Conservation (phyloP, 2,797 vertebrate genomes). For the Chloroceryle amazona region DNA sequence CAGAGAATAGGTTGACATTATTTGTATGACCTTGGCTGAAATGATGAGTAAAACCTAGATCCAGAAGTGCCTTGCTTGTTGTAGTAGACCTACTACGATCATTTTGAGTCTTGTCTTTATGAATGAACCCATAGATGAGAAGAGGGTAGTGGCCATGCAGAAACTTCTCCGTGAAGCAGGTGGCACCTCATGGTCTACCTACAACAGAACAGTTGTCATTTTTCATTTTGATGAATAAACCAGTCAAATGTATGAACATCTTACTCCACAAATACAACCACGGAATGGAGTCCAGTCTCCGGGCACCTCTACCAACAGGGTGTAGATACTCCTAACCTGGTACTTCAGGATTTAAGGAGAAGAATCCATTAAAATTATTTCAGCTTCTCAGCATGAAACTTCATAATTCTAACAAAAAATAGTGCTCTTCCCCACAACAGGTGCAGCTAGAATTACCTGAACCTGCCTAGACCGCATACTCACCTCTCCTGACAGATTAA, state of each 20-base stretch:
- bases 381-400: not conserved
- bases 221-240: not conserved
- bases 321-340: not conserved
- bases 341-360: not conserved
- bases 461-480: not conserved
- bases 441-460: not conserved
- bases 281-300: not conserved
- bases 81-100: not conserved
- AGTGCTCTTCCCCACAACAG: not conserved
- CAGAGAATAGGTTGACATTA: not conserved
- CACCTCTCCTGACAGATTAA: not conserved
- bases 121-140: not conserved
- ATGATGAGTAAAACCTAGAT: not conserved
- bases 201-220: not conserved
- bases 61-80: not conserved
- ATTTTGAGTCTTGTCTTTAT: not conserved
- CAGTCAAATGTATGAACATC: not conserved
- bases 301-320: not conserved
- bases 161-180: not conserved
- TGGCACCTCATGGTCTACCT: not conserved
- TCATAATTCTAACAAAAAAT: accelerated
- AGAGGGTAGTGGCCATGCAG: not conserved
- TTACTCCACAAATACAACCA: not conserved
- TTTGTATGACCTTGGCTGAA: not conserved
- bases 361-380: not conserved